Evolutionary conservation across 1,140 invertebrate species (phyloP).

Genomic region (Zophobas atratus): DNA sequence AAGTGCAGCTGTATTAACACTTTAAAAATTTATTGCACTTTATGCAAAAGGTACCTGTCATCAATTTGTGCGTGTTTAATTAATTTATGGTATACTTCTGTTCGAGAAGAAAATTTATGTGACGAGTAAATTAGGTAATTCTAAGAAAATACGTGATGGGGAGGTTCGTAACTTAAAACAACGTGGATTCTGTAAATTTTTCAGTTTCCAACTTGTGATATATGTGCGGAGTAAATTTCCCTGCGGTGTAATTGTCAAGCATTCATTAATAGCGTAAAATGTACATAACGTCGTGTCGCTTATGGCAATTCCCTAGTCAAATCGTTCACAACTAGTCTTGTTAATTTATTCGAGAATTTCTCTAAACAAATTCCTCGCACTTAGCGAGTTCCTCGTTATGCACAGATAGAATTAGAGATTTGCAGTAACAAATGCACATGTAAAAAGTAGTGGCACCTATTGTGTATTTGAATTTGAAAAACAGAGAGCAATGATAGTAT

Average conservation of each 20-base stretch:
- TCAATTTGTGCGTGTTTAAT: conserved; percentile 16
- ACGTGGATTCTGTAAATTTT: conserved; percentile 35
- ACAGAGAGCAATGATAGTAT: no score
- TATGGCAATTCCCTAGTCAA: conserved; percentile 27
- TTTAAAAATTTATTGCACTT: no score
- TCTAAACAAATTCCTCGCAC: conserved; percentile 20
- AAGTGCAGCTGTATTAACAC: no score
- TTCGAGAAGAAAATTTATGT: conserved; percentile 13
- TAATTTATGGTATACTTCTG: conserved; percentile 24
- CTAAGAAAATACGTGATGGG: conserved; percentile 37
- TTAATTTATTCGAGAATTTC: conserved; percentile 35
- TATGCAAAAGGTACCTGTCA: neutral
- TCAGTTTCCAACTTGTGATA: conserved; percentile 25
- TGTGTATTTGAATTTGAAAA: no score
- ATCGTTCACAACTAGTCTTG: conserved; percentile 29
- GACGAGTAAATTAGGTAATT: conserved; percentile 20
- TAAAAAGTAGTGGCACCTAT: no score
- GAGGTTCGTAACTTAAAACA: conserved; percentile 8
- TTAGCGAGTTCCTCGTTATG: conserved; percentile 1
- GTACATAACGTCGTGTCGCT: conserved; percentile 46
- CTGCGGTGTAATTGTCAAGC: conserved; percentile 56
- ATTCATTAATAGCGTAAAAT: conserved; percentile 54
- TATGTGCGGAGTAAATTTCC: conserved; percentile 52
- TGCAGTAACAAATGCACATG: neutral
- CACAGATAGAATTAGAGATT: neutral